Evolutionary conservation across 1,140 invertebrate species (phyloP).

Genomic region (Palaemon carinicauda): DNA sequence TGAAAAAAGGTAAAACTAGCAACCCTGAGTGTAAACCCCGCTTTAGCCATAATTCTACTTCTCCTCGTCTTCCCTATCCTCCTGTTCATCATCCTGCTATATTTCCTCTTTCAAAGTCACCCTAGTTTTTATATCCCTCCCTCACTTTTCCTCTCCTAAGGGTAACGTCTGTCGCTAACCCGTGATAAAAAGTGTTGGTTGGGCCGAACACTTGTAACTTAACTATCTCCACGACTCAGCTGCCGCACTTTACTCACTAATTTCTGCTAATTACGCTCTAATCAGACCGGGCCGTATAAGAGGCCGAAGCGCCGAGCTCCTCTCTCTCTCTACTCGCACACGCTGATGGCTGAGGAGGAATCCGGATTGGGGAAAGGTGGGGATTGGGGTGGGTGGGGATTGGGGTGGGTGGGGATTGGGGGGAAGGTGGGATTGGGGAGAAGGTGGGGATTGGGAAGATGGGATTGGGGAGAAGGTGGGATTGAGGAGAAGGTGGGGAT

Average conservation of each 20-base stretch:
- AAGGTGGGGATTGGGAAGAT: background rate
- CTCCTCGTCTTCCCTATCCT: background rate
- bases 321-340: background rate
- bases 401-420: background rate
- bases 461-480: background rate
- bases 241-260: slow-evolving; percentile 21
- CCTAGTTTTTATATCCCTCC: background rate
- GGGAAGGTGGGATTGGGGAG: background rate
- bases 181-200: background rate
- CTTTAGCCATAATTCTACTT: too few species aligned
- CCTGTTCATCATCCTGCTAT: background rate
- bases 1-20: too few species aligned
- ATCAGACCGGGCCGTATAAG: slow-evolving; percentile 17
- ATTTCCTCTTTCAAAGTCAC: background rate
- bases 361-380: background rate
- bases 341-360: background rate
- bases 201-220: slow-evolving; percentile 30
- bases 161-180: background rate
- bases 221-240: slow-evolving; percentile 38
- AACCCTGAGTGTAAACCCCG: too few species aligned
- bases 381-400: background rate
- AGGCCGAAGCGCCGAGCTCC: background rate
- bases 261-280: slow-evolving; percentile 40
- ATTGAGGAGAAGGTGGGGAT: background rate
- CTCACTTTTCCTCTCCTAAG: background rate